Evolutionary conservation across 2,113 vertebrate species (phyloP), one percentile per base, ranked within the genome.

Genomic region (Rhizomys pruinosus): DNA sequence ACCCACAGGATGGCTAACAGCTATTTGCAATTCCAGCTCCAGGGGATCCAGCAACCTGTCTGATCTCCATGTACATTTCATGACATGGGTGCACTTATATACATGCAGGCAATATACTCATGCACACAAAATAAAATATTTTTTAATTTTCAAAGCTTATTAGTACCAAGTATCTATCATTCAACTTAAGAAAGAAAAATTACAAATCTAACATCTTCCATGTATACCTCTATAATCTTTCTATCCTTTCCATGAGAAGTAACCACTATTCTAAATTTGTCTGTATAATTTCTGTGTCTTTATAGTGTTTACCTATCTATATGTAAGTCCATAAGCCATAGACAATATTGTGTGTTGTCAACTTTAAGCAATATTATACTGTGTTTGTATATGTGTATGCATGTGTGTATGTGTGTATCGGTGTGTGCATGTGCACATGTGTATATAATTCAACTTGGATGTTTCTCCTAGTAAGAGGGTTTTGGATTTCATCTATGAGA

Each of bases 161-260:
- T 81, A 76, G 73, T 1, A 73, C 19, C 27, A 85, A 23, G 5
- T 85, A 15, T 79, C 17, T 15, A 73, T 78, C 34, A 89, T 5
- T 2, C 17, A 73, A 78, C 32, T 37, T 76, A 76, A 91, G 69
- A 92, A 76, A 91, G 69, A 92, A 90, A 92, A 93, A 73, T 84
- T 84, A 47, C 20, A 87, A 64, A 88, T 82, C 20, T n/a, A 59
- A 64, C 94, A 25, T 80, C 13, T 86, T 72, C 11, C 44, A 7
- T 64, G 47, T 63, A 63, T 12, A 12, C 29, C 20, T 89, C 39
- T 72, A 89, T 6, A 42, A 39, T 84, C 44, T 63, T 91, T 39
- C 61, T 77, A 80, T 9, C 4, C 13, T 95, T 90, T 88, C 90
- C 69, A 90, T 90, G 89, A 86, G 42, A 71, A 15, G 27, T 61